These are phyloP conservation scores for Spisula solida DNA, from an alignment of 2,888 invertebrate species.

Conservation along the genomic window DNA sequence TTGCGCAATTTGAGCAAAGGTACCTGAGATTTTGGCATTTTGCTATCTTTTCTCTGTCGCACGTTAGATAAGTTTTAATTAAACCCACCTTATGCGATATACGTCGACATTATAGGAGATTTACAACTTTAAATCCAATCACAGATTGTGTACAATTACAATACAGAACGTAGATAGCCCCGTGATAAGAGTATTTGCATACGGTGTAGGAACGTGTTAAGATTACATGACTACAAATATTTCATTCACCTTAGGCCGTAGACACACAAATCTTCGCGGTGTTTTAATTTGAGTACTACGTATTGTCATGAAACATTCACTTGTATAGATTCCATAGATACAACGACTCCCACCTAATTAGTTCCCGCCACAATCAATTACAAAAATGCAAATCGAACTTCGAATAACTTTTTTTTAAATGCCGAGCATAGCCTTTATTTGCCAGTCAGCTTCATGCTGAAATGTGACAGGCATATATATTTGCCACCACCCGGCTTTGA, in stretches of 20 bases:
- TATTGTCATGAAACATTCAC: too few relatives aligned
- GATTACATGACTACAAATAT: neutral
- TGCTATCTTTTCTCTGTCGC: neutral
- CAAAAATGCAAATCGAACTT: too few relatives aligned
- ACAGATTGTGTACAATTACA: neutral
- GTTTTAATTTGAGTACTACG: too few relatives aligned
- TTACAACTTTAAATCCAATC: neutral
- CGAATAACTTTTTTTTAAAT: too few relatives aligned
- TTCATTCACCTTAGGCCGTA: neutral
- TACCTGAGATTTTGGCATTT: neutral
- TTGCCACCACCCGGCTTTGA: too few relatives aligned
- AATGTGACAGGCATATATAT: too few relatives aligned
- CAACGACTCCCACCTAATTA: too few relatives aligned
- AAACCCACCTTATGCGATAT: neutral
- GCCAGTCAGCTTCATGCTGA: too few relatives aligned
- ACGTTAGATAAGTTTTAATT: slow-evolving; percentile 1
- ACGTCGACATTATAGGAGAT: neutral
- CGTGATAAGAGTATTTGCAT: neutral
- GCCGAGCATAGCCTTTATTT: too few relatives aligned
- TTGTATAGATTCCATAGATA: too few relatives aligned
- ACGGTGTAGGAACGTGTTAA: neutral
- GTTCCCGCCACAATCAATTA: too few relatives aligned
- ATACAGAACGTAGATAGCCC: neutral
- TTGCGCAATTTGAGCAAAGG: neutral
- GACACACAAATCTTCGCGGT: neutral